Percentiles rank a stretch among this genome's conserved stretches.
Conservation (phyloP, 2,888 invertebrate species). For the Gymnoscelis rufifasciata region DNA sequence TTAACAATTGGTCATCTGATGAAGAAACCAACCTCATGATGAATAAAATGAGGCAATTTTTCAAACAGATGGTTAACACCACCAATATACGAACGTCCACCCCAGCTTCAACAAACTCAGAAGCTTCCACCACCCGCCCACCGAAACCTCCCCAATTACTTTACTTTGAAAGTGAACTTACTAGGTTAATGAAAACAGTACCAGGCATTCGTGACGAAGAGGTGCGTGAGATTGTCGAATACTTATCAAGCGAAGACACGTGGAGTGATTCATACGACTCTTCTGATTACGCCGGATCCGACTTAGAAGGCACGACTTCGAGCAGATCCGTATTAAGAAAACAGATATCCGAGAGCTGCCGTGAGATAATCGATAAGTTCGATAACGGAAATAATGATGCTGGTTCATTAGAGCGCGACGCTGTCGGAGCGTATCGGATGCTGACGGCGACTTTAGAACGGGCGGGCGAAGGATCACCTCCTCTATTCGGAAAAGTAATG, state of each 20-base stretch:
- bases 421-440: conserved; percentile 92
- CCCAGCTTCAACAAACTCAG: conserved; percentile 77
- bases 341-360: conserved; percentile 92
- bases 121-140: conserved; percentile 74
- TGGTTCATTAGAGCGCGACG: conserved; percentile 83
- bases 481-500: conserved; percentile 93
- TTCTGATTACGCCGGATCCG: conserved; percentile 94
- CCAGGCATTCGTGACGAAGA: conserved; percentile 94
- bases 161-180: conserved; percentile 93
- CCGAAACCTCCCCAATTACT: conserved; percentile 91
- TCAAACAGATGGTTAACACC: conserved; percentile 92
- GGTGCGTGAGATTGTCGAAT: conserved; percentile 94
- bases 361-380: conserved; percentile 92
- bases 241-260: conserved; percentile 93
- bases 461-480: conserved; percentile 85
- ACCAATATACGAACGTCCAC: conserved; percentile 76
- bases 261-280: conserved; percentile 97
- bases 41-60: conserved; percentile 95
- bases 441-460: conserved; percentile 90
- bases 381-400: conserved; percentile 83
- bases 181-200: conserved; percentile 94
- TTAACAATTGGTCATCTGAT: conserved; percentile 96
- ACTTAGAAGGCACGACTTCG: conserved; percentile 83
- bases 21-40: conserved; percentile 97
- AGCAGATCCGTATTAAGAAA: conserved; percentile 86